These are phyloP conservation scores for Zaprionus gabonicus DNA, from an alignment of 1,140 invertebrate species.

Conservation along the genomic window DNA sequence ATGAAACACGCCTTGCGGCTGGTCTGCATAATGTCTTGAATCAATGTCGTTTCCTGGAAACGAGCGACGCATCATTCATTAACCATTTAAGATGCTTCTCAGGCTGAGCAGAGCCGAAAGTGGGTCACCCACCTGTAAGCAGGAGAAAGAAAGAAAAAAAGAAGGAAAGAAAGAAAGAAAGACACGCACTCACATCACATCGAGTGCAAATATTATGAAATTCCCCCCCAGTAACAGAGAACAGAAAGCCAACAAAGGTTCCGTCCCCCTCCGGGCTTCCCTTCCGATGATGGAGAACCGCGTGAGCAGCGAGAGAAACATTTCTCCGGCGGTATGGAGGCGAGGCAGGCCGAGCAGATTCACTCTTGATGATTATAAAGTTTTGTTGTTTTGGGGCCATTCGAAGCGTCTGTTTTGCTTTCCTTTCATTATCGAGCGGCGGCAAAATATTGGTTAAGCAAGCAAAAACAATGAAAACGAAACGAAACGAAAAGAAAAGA, in stretches of 20 bases:
- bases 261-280: slow-evolving; percentile 22
- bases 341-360: slow-evolving; percentile 58
- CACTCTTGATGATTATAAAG: slow-evolving; percentile 80
- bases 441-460: slow-evolving; percentile 80
- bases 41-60: slow-evolving; percentile 64
- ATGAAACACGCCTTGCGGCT: slow-evolving; percentile 22
- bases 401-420: slow-evolving; percentile 65
- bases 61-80: slow-evolving; percentile 62
- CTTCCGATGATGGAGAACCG: slow-evolving; percentile 25
- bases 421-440: slow-evolving; percentile 79
- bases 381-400: slow-evolving; percentile 68
- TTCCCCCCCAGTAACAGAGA: slow-evolving; percentile 47
- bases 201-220: slow-evolving; percentile 78
- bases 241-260: slow-evolving; percentile 45
- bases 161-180: slow-evolving; percentile 22
- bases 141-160: slow-evolving; percentile 1
- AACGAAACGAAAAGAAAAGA: slow-evolving; percentile 61
- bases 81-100: slow-evolving; percentile 66
- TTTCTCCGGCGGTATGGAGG: slow-evolving; percentile 52
- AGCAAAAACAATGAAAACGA: slow-evolving; percentile 78
- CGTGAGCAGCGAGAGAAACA: slow-evolving; percentile 31
- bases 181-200: slow-evolving; percentile 49
- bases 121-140: slow-evolving; percentile 75
- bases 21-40: slow-evolving; percentile 26
- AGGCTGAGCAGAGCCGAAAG: slow-evolving; percentile 48